These are phyloP conservation scores for Sipunculus nudus DNA, from an alignment of 2,888 invertebrate genomes.

Conservation along the genomic window DNA sequence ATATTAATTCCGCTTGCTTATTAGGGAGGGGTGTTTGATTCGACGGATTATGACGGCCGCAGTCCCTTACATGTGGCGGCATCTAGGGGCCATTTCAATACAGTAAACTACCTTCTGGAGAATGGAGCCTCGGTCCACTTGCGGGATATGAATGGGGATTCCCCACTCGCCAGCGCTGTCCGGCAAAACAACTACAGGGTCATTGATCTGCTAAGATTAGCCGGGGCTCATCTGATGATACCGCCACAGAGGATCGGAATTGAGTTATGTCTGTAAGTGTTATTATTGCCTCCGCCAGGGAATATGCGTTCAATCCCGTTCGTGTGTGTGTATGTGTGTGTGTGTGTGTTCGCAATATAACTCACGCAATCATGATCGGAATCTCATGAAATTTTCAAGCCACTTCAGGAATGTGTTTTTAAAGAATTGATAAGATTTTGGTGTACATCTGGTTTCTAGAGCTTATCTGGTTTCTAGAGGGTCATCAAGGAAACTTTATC, in stretches of 20 bases:
- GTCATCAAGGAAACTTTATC: too few species aligned
- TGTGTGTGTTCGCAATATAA: too few species aligned
- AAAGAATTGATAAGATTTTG: too few species aligned
- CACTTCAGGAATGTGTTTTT: too few species aligned
- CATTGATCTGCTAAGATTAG: slow-evolving; percentile 75
- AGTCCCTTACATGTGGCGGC: slow-evolving; percentile 86
- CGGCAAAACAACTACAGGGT: slow-evolving; percentile 59
- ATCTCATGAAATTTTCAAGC: too few species aligned
- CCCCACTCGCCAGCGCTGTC: slow-evolving; percentile 75
- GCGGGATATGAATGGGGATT: slow-evolving; percentile 72
- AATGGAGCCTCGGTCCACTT: slow-evolving; percentile 86
- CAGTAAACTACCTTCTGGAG: slow-evolving; percentile 79
- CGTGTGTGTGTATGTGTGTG: too few species aligned
- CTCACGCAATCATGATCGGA: too few species aligned
- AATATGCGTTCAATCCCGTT: too few species aligned
- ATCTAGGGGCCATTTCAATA: slow-evolving; percentile 74
- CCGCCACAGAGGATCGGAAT: slow-evolving; percentile 74
- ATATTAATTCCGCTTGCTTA: too few species aligned
- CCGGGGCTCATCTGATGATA: slow-evolving; percentile 76
- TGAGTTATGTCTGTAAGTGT: slow-evolving; percentile 73
- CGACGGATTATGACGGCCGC: slow-evolving; percentile 76
- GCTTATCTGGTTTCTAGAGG: too few species aligned
- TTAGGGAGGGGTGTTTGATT: slow-evolving; percentile 33
- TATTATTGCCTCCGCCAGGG: too few species aligned
- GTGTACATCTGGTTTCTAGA: too few species aligned